Percentiles rank a stretch among this genome's conserved stretches.
These are phyloP conservation scores for Diarsia mendica DNA, from an alignment of 2,888 invertebrate genomes.

Conservation along the genomic window DNA sequence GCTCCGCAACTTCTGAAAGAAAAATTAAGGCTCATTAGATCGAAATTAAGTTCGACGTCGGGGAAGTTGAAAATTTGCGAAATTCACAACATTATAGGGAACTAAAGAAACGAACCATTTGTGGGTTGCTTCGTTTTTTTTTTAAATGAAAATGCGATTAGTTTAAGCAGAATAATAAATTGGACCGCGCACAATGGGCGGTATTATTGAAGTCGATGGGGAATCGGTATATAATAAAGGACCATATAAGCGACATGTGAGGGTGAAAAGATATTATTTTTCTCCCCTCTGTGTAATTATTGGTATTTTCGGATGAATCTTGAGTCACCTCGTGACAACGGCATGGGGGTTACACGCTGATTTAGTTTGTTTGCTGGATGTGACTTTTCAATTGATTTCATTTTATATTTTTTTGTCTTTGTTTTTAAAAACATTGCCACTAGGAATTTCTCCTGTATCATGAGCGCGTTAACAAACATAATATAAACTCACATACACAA, in stretches of 20 bases:
- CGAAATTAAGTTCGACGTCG: slow-evolving; percentile 57
- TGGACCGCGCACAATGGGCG: slow-evolving; percentile 49
- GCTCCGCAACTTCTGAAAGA: slow-evolving; percentile 52
- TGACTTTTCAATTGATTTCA: not conserved
- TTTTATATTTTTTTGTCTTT: no score
- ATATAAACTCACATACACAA: no score
- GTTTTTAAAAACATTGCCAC: no score
- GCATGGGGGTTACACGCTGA: slow-evolving; percentile 44
- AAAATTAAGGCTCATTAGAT: slow-evolving; percentile 64
- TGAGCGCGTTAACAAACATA: no score
- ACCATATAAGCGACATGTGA: slow-evolving; percentile 65
- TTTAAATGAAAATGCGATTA: slow-evolving; percentile 46
- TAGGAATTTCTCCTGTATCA: no score
- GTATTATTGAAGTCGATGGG: slow-evolving; percentile 51
- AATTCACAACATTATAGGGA: slow-evolving; percentile 56
- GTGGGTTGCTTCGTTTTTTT: slow-evolving; percentile 27
- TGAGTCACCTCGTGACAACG: slow-evolving; percentile 66
- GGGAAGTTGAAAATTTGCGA: slow-evolving; percentile 49
- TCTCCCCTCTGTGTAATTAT: slow-evolving; percentile 83
- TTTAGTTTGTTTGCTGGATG: slow-evolving; percentile 39
- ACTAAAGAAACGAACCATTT: slow-evolving; percentile 37
- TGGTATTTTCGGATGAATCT: slow-evolving; percentile 81
- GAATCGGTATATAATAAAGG: slow-evolving; percentile 56
- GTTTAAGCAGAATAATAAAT: slow-evolving; percentile 52
- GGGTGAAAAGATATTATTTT: slow-evolving; percentile 75